Percentiles rank a stretch among this genome's conserved stretches.
Conservation (phyloP, 92 coral and sea anemone genomes). For the Phenganax stokvisi region DNA sequence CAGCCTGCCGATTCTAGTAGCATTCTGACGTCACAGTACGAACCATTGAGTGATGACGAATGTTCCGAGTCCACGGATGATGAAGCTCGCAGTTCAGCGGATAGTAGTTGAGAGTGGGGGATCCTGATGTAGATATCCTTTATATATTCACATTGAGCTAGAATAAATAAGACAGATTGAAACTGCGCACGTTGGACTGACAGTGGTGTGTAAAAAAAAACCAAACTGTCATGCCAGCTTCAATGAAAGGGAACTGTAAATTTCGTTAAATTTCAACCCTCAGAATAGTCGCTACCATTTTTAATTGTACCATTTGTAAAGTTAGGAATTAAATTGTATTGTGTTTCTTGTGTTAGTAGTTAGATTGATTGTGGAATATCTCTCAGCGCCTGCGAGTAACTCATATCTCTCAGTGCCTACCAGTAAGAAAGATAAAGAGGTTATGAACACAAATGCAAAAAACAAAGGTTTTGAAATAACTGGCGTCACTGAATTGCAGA, state of each 20-base stretch:
- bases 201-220: too few species aligned
- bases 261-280: too few species aligned
- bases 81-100: not conserved
- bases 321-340: conserved; percentile 20
- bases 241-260: too few species aligned
- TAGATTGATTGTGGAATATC: too few species aligned
- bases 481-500: too few species aligned
- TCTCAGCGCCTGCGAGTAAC: not conserved
- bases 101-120: conserved; percentile 2
- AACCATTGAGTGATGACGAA: conserved; percentile 95
- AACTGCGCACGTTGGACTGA: too few species aligned
- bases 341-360: not conserved
- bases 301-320: conserved; percentile 5
- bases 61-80: conserved; percentile 33
- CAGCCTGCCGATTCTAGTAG: conserved; percentile 75
- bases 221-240: too few species aligned
- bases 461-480: too few species aligned
- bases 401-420: not conserved
- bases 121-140: not conserved
- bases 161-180: not conserved
- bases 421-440: not conserved
- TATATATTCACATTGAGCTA: not conserved
- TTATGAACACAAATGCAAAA: not conserved
- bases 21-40: conserved; percentile 83
- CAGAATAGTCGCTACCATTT: not conserved